Evolutionary conservation across 2,888 invertebrate genomes (phyloP), one percentile per base, ranked within the genome.

Genomic region (Leucoma salicis): DNA sequence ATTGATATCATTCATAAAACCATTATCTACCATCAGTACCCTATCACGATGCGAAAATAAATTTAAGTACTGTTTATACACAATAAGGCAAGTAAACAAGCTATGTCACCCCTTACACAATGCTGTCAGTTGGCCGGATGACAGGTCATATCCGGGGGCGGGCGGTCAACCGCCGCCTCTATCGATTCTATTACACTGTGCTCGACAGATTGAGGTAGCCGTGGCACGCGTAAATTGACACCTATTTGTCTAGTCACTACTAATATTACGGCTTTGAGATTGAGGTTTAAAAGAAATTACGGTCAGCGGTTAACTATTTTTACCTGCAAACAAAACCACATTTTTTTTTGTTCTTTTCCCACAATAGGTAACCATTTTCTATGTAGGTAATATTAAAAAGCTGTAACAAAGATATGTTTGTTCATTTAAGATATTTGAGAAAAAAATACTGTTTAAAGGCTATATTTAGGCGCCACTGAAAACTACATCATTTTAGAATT

Each of bases 171-270:
- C 76, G 60, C 66, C 53, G 76, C 68, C 66, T 74, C 73, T 72
- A 78, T 80, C 82, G 78, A 81, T 85, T 84, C 83, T 82, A 83
- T 82, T 82, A 83, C 77, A 66, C 75, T 79, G 82, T 70, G 49
- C 58, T 47, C 55, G 82, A 79, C 82, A 80, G 74, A 81, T 84
- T 82, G 79, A 76, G 78, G 75, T 67, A 72, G 57, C 60, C 67
- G 53, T 60, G 57, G 55, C 53, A 63, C 52, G 46, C 50, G 49
- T 42, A 49, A 51, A 53, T 47, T 65, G 66, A 68, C 63, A 44
- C 38, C 59, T 42, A 68, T 70, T 71, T 66, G 69, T 67, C 64
- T 63, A 55, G 49, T 50, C 27, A 42, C 32, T 35, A 31, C 42
- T 50, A 45, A 44, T 41, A 42, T 32, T 42, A 42, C 33, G 53